phyloP scores from a whole-genome alignment of 1,140 invertebrate species.

The Eciton burchellii region DNA sequence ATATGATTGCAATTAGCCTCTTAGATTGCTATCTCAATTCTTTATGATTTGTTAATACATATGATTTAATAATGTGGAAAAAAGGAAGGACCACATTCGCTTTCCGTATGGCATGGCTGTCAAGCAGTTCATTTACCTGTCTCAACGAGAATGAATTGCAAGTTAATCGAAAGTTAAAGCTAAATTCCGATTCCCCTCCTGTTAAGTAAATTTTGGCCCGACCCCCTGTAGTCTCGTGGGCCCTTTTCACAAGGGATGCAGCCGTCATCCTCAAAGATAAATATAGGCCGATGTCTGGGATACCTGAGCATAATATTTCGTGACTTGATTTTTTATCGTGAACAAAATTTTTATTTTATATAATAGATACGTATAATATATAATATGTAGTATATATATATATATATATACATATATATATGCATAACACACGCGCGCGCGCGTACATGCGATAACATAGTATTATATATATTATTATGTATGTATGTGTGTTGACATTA shows the following conservation, averaged over 20 bases:
- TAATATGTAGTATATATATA: too few species aligned
- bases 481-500: too few species aligned
- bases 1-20: conserved; percentile 54
- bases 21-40: conserved; percentile 15
- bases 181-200: conserved; percentile 56
- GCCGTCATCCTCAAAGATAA: conserved; percentile 35
- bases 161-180: conserved; percentile 78
- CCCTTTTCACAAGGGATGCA: conserved; percentile 49
- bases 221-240: conserved; percentile 50
- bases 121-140: conserved; percentile 73
- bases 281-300: conserved; percentile 25
- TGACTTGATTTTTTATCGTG: background rate
- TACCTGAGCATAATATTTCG: conserved; percentile 6
- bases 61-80: too few species aligned
- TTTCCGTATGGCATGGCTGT: conserved; percentile 9
- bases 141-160: conserved; percentile 61
- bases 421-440: too few species aligned
- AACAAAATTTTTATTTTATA: background rate
- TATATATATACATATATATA: too few species aligned
- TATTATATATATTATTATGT: too few species aligned
- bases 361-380: background rate
- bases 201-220: conserved; percentile 70
- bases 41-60: background rate
- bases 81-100: conserved; percentile 12
- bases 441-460: too few species aligned